phyloP scores from a whole-genome alignment of 2,113 vertebrate genomes.

The Leptobrachium ailaonicum region DNA sequence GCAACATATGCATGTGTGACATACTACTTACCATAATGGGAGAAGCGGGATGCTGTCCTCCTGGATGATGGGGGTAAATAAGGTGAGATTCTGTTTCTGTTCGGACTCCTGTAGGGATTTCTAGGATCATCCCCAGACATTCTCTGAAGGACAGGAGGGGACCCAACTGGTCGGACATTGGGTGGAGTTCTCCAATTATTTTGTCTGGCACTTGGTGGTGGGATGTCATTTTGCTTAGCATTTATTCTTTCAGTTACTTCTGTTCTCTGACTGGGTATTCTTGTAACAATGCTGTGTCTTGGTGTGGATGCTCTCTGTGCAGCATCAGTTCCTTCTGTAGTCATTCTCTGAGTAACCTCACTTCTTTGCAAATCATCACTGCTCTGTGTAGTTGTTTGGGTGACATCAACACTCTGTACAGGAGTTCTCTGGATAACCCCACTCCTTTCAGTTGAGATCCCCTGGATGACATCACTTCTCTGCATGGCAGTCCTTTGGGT shows the following conservation, averaged over 20 bases:
- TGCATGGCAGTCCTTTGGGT: background rate
- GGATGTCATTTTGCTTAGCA: background rate
- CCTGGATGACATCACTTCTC: background rate
- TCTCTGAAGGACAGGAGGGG: background rate
- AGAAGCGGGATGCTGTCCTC: constrained; percentile 64
- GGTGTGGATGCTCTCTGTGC: background rate
- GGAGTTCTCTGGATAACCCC: background rate
- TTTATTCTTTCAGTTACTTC: background rate
- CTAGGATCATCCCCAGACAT: constrained; percentile 64
- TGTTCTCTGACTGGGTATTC: no score
- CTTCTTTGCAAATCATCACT: background rate
- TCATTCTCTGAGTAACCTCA: background rate
- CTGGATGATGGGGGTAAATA: constrained; percentile 44
- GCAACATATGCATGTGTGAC: background rate
- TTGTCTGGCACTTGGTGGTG: background rate
- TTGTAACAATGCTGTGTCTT: no score
- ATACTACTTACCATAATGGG: constrained; percentile 67
- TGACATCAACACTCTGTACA: background rate
- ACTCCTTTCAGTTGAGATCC: background rate
- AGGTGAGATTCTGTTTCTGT: constrained; percentile 67
- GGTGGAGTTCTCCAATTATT: constrained; percentile 36
- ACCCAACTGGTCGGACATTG: background rate
- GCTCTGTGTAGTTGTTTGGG: background rate
- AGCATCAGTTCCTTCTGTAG: rapidly evolving
- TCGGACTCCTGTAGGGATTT: constrained; percentile 51